Percentiles rank a stretch among this genome's conserved stretches.
Evolutionary conservation across 1,140 invertebrate genomes (phyloP).

Genomic region (Hypothenemus hampei): DNA sequence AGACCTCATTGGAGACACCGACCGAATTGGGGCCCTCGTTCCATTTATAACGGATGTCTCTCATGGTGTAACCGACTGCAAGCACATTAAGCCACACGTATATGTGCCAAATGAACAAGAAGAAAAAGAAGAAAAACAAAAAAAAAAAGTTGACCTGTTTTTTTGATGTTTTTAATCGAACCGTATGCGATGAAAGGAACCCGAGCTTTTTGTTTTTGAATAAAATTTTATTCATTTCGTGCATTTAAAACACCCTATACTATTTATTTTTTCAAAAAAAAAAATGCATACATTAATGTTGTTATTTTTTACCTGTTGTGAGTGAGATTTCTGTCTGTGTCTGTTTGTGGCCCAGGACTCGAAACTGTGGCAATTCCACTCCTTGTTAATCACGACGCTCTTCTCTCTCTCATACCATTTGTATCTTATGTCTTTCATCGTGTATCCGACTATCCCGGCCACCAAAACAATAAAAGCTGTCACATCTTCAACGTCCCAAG

Average conservation of each 20-base stretch:
- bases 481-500: neutral
- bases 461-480: conserved; percentile 57
- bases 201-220: too few species aligned
- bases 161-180: too few species aligned
- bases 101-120: too few species aligned
- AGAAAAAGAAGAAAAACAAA: too few species aligned
- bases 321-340: conserved; percentile 86
- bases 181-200: too few species aligned
- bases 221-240: too few species aligned
- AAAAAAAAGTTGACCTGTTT: too few species aligned
- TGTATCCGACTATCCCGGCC: conserved; percentile 82
- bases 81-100: conserved; percentile 41
- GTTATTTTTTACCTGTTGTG: conserved; percentile 91
- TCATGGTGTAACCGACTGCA: conserved; percentile 95
- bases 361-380: conserved; percentile 93
- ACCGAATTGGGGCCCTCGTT: conserved; percentile 88
- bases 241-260: too few species aligned
- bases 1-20: conserved; percentile 86
- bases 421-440: conserved; percentile 95
- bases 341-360: conserved; percentile 88
- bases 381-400: conserved; percentile 85
- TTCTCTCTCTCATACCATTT: conserved; percentile 85
- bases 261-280: neutral
- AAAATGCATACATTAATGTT: neutral
- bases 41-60: conserved; percentile 95